These are phyloP conservation scores for Nothura maculosa DNA, from an alignment of 2,797 vertebrate species.

Conservation along the genomic window DNA sequence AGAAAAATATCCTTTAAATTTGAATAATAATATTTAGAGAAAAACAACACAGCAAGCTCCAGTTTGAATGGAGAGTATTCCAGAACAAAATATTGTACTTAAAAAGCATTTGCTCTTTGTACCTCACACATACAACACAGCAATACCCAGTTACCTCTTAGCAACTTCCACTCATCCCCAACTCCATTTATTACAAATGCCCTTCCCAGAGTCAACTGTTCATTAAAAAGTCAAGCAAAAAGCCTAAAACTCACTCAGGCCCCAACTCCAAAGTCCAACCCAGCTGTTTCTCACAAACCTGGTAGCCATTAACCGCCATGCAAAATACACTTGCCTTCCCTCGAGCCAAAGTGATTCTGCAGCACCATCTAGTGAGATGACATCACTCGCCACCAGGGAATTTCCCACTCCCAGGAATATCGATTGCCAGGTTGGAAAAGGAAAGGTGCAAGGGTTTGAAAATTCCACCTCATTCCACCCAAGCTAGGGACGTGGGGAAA, in stretches of 20 bases:
- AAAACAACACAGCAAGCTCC: background rate
- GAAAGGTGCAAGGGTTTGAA: background rate
- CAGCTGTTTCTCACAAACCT: background rate
- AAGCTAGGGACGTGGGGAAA: background rate
- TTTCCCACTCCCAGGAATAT: background rate
- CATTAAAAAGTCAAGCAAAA: background rate
- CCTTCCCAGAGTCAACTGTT: background rate
- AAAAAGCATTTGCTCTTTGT: background rate
- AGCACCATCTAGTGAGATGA: conserved; percentile 77
- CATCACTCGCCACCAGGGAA: conserved; percentile 16
- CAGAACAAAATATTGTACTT: background rate
- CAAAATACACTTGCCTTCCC: background rate
- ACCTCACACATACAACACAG: background rate
- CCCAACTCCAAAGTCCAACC: background rate
- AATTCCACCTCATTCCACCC: too few relatives aligned
- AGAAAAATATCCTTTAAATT: background rate
- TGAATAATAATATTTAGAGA: background rate
- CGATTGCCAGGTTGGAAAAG: background rate
- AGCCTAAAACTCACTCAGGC: background rate
- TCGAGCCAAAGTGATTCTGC: conserved; percentile 55
- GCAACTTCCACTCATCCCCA: background rate
- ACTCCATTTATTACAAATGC: background rate
- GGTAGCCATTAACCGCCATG: conserved; percentile 37
- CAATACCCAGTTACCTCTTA: background rate
- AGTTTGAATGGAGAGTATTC: background rate